Percentiles rank a stretch among this genome's conserved stretches.
These are phyloP conservation scores for Pygmarrhopalites habei DNA, from an alignment of 1,140 invertebrate species.

Conservation along the genomic window DNA sequence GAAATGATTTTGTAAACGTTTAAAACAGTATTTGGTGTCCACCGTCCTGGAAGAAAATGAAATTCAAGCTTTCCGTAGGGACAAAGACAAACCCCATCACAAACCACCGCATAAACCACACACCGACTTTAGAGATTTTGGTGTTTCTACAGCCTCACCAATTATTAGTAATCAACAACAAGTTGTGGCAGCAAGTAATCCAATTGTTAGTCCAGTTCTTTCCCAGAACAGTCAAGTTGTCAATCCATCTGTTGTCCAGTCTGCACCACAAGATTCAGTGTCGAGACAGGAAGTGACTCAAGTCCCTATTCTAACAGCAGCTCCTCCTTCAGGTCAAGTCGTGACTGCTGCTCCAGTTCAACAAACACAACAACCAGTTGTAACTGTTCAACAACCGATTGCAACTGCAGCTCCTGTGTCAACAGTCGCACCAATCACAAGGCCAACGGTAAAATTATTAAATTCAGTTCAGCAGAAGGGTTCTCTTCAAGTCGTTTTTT, in stretches of 20 bases:
- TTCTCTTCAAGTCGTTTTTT: too few species aligned
- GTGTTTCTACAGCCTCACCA: neutral
- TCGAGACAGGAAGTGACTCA: neutral
- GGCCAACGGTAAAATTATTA: neutral
- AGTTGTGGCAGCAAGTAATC: neutral
- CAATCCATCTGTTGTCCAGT: neutral
- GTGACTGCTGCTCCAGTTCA: neutral
- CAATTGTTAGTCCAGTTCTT: constrained; percentile 7
- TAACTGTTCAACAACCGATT: constrained; percentile 10
- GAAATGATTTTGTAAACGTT: too few species aligned
- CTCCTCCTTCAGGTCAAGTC: neutral
- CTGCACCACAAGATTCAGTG: neutral
- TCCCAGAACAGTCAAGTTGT: constrained; percentile 11
- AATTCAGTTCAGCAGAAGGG: neutral
- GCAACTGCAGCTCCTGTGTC: constrained; percentile 5
- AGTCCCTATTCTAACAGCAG: neutral
- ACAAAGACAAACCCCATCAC: neutral
- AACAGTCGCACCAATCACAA: constrained; percentile 16
- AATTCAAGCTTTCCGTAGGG: neutral
- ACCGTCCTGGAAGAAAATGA: constrained; percentile 11
- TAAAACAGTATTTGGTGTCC: constrained; percentile 1
- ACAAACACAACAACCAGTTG: neutral
- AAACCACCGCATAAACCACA: neutral
- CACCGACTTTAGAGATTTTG: neutral
- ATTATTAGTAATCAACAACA: neutral